Evolutionary conservation across 2,888 invertebrate species (phyloP).

Genomic region (Spodoptera picta): DNA sequence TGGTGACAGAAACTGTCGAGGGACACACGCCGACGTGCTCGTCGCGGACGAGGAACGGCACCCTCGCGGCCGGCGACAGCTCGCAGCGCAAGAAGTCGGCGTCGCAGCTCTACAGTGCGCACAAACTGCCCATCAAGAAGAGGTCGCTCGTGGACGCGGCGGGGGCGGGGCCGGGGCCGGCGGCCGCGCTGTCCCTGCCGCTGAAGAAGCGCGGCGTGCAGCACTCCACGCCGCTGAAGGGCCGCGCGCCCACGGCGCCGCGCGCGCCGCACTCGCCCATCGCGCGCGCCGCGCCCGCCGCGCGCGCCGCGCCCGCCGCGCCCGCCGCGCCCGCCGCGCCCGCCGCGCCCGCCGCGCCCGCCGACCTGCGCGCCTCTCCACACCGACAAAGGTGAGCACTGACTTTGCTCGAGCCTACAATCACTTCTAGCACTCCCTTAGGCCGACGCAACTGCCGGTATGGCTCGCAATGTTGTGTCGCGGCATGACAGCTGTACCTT

Average conservation of each 20-base stretch:
- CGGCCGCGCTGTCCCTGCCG: conserved; percentile 58
- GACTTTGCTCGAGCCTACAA: too few species aligned
- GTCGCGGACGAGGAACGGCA: conserved; percentile 60
- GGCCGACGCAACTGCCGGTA: too few species aligned
- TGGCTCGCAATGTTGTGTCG: too few species aligned
- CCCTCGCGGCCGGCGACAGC: conserved; percentile 19
- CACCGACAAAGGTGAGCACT: too few species aligned
- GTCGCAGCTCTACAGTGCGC: conserved; percentile 65
- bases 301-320: conserved; percentile 70
- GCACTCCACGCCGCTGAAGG: conserved; percentile 80
- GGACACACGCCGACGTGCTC: conserved; percentile 61
- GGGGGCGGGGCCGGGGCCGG: background rate
- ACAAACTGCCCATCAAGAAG: conserved; percentile 77
- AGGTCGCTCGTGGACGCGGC: conserved; percentile 63
- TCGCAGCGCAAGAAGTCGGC: conserved; percentile 57
- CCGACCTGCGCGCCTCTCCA: conserved; percentile 63
- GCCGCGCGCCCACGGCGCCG: conserved; percentile 47
- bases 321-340: conserved; percentile 54
- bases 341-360: conserved; percentile 65
- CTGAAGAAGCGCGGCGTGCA: conserved; percentile 74
- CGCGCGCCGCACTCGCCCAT: conserved; percentile 50
- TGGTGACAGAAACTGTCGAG: conserved; percentile 69
- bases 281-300: conserved; percentile 57
- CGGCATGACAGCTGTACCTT: too few species aligned
- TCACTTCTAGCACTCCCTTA: too few species aligned